Evolutionary conservation across 2,888 invertebrate genomes (phyloP), one percentile per base, ranked within the genome.

Genomic region (Chalcosyrphus nemorum): DNA sequence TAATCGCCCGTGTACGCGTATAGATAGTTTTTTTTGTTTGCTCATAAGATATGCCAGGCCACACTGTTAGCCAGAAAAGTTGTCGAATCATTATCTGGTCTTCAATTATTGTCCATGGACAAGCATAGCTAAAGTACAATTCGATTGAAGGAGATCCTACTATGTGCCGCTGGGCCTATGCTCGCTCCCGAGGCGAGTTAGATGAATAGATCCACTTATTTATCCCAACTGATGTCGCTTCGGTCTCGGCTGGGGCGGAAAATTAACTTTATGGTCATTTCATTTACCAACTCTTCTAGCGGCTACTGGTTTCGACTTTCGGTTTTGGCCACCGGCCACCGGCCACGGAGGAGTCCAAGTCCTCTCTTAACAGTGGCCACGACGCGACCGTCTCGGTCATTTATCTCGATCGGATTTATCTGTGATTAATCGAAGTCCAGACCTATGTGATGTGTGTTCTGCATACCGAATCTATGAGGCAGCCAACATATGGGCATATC

Each of bases 351-450:
- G 81, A 21, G 21, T 43, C 17, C 47, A n/a, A 27, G 29, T 13
- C 27, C 13, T 59, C 19, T n/a, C n/a, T n/a, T n/a, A n/a, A n/a
- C 52, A 47, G 24, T 54, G 66, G 32, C 45, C 68, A 56, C 27
- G 35, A 71, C 7, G 11, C 27, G n/a, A n/a, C n/a, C n/a, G n/a
- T n/a, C 6, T 4, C 61, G 80, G 76, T 86, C 86, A 86, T 86
- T 86, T 86, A 86, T 86, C 86, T 86, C 86, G 86, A 86, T 86
- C 86, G 86, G 86, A 86, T 86, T 86, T 86, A 86, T 86, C 86
- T 86, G 81, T 86, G 86, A 86, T 86, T 86, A 86, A 86, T 86
- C 81, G 86, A 76, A 80, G 81, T 72, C 80, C 86, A 80, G 80
- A 38, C 61, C 43, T 52, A 59, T 57, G 65, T 81, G 81, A 77